A percentile compares a stretch with the other conserved stretches of the same genome.
Evolutionary conservation across 2,888 invertebrate species (phyloP).

Genomic region (Phragmatobia fuliginosa): DNA sequence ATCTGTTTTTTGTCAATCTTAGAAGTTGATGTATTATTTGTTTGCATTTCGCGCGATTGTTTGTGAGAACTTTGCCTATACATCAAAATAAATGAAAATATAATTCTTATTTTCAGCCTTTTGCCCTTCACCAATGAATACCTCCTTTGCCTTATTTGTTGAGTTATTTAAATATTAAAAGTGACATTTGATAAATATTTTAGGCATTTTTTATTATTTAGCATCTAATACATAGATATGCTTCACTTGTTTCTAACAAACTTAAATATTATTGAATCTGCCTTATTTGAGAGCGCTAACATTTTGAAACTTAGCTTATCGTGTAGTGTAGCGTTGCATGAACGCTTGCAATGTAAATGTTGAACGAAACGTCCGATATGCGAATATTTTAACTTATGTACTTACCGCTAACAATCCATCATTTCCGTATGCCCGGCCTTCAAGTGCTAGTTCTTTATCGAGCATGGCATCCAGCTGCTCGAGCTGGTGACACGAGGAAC

Average conservation of each 20-base stretch:
- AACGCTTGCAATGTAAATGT: constrained; percentile 36
- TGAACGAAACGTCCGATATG: constrained; percentile 13
- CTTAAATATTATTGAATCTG: not conserved
- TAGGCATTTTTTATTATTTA: not conserved
- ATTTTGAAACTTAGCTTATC: constrained; percentile 21
- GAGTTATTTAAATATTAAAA: not conserved
- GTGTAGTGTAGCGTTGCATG: constrained; percentile 35
- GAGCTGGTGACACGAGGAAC: constrained; percentile 92
- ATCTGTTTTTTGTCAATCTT: not conserved
- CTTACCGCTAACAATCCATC: constrained; percentile 91
- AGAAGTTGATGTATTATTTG: not conserved
- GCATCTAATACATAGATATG: not conserved
- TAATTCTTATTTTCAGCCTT: not conserved
- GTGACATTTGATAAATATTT: not conserved
- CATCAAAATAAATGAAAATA: not conserved
- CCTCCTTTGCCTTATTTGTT: too few species aligned
- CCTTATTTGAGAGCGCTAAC: not conserved
- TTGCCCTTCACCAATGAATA: not conserved
- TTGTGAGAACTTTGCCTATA: not conserved
- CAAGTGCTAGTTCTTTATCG: constrained; percentile 90
- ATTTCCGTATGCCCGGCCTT: constrained; percentile 85
- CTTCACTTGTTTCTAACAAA: not conserved
- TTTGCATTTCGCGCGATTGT: not conserved
- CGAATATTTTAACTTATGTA: constrained; percentile 31
- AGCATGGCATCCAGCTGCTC: constrained; percentile 89